These are phyloP conservation scores for Erythrolamprus reginae DNA, from an alignment of 2,113 vertebrate genomes.

Conservation along the genomic window DNA sequence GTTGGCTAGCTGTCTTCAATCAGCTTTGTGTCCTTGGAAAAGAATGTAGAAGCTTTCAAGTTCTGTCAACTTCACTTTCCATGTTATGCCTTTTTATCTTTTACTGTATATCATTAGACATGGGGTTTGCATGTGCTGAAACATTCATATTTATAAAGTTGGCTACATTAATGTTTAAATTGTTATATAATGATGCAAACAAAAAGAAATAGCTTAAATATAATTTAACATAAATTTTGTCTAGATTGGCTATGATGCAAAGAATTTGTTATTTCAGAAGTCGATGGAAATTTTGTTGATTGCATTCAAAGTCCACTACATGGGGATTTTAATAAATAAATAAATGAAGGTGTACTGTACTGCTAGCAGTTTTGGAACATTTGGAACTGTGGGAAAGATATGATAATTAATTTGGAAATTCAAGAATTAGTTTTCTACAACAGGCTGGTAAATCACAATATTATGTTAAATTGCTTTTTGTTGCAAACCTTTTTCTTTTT, in stretches of 20 bases:
- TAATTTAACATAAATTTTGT: background rate
- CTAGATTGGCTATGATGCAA: background rate
- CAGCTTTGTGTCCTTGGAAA: background rate
- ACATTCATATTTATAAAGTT: background rate
- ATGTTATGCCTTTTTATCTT: background rate
- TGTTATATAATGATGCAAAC: background rate
- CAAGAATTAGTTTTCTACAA: background rate
- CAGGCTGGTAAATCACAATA: background rate
- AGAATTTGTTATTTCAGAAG: background rate
- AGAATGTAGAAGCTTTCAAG: background rate
- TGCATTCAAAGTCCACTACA: background rate
- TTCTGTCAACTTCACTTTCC: background rate
- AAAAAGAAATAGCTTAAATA: background rate
- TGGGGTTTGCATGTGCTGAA: background rate
- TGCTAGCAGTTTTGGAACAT: background rate
- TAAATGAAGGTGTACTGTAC: background rate
- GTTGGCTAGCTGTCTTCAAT: background rate
- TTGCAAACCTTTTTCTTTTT: constrained; percentile 1
- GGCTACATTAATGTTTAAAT: background rate
- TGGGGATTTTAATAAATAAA: too few relatives aligned
- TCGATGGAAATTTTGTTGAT: background rate
- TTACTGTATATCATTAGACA: background rate
- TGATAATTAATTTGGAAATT: background rate
- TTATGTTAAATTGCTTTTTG: background rate
- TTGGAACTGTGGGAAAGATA: background rate